Conservation (phyloP, 2,113 vertebrate species). For the Engraulis encrasicolus region DNA sequence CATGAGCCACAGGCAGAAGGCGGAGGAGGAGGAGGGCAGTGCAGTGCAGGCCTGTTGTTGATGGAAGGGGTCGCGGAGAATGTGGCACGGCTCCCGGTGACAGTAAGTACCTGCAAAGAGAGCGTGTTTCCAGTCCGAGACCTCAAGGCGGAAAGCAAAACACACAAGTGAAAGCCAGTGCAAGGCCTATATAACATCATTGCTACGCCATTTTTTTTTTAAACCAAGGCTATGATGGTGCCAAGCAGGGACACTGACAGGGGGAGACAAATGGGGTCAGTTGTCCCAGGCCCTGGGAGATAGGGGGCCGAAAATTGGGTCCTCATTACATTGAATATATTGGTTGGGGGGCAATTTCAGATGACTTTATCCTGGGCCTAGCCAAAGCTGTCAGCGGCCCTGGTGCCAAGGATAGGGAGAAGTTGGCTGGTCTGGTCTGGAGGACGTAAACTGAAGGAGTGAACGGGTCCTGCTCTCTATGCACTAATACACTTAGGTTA, state of each 20-base stretch:
- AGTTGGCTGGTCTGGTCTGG: neutral
- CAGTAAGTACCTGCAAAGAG: slow-evolving; percentile 52
- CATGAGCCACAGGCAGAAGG: slow-evolving; percentile 35
- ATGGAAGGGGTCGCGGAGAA: slow-evolving; percentile 42
- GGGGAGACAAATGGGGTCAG: too few species aligned
- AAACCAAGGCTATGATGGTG: neutral
- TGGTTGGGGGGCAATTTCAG: too few species aligned
- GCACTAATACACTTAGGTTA: neutral
- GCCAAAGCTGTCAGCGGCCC: too few species aligned
- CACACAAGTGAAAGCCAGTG: slow-evolving; percentile 53
- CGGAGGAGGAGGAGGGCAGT: slow-evolving; percentile 24
- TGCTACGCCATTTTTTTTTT: neutral
- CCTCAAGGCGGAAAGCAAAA: slow-evolving; percentile 62
- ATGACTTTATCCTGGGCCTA: too few species aligned
- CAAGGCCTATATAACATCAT: slow-evolving; percentile 25
- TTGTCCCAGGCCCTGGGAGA: too few species aligned
- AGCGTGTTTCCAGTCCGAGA: slow-evolving; percentile 54
- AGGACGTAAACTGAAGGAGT: neutral
- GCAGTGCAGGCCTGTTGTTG: neutral
- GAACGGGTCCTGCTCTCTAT: neutral
- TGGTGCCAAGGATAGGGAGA: neutral
- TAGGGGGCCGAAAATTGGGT: too few species aligned
- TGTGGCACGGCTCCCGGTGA: slow-evolving; percentile 62
- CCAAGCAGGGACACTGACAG: neutral
- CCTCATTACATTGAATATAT: too few species aligned